Base-by-base conservation (phyloP, 2,113 vertebrate genomes). In the Fulica atra region DNA sequence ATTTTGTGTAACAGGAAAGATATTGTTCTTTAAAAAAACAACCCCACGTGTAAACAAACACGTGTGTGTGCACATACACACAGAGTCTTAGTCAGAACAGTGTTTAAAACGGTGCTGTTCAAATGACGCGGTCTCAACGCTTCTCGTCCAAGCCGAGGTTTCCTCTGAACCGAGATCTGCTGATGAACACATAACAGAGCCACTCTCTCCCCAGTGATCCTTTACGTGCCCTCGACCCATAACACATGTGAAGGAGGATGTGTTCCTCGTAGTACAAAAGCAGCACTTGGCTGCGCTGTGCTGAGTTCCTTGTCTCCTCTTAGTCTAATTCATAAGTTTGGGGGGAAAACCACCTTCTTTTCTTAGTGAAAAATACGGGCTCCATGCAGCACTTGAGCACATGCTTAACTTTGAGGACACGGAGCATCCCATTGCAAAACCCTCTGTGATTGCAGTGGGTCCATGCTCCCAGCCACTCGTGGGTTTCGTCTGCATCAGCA, bases 401-500 rank as follows among this genome's bases (percentile, higher is more conserved):
- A 13, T 2, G 53, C 53, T 85, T 79, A 35, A 76, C 76, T 65
- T 4, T 0, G 46, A 81, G 50, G 38, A 36, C 11, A 4, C 29
- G 2, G 10, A 78, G 42, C 50, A 21, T 42, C 82, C 42, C 25
- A 1, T 88, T 90, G 82, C 88, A 81, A 94, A 94, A 92, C 35
- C 9, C 69, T 10, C 59, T 0, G 0, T 17, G 63, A 36, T 59
- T 90, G 56, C 71, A 24, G 76, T 2, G 2, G 57, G 73, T 44
- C 57, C 1, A 0, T 3, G 46, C 85, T 83, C 84, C 7, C 7
- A 72, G 68, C 86, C 18, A 1, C 61, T 81, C 1, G 12, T 16
- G 76, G 82, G 77, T 95, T 97, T 96, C 18, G 4, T 25, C 12
- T 13, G 56, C 86, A 56, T 96, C 95, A 96, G 93, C 96, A 96